A percentile compares a stretch with the other conserved stretches of the same genome.
phyloP scores from a whole-genome alignment of 2,888 invertebrate species.

The Copidosoma aretas region DNA sequence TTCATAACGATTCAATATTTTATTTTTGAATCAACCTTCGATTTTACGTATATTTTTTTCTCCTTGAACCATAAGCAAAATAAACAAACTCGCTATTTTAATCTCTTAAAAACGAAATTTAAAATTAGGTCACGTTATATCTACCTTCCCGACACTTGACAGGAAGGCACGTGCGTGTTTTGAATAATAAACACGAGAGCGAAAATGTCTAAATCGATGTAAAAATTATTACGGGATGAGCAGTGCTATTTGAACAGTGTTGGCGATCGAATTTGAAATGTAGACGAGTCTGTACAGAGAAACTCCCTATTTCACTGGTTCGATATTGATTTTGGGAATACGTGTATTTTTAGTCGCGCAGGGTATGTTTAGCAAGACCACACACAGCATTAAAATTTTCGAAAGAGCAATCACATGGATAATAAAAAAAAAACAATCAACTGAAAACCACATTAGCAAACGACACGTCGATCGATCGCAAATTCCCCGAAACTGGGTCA shows the following conservation, averaged over 20 bases:
- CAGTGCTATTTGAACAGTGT: background rate
- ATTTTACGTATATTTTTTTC: background rate
- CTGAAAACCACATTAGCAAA: background rate
- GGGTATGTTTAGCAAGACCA: background rate
- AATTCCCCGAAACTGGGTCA: too few species aligned
- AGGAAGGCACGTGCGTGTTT: too few species aligned
- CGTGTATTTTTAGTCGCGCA: background rate
- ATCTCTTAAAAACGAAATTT: too few species aligned
- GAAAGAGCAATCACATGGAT: background rate
- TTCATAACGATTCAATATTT: too few species aligned
- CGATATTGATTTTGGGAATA: background rate
- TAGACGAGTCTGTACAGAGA: background rate
- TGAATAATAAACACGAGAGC: too few species aligned
- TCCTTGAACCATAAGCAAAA: conserved; percentile 1
- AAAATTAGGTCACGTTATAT: too few species aligned
- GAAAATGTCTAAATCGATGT: too few species aligned
- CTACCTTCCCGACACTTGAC: too few species aligned
- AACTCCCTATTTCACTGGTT: background rate
- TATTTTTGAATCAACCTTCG: too few species aligned
- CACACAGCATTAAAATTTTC: background rate
- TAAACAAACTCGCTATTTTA: too few species aligned
- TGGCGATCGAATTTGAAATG: background rate
- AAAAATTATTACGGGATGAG: background rate
- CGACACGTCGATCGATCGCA: too few species aligned
- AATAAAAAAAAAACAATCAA: background rate